These are phyloP conservation scores for Agrotis ipsilon DNA, from an alignment of 2,888 invertebrate genomes.

Conservation along the genomic window DNA sequence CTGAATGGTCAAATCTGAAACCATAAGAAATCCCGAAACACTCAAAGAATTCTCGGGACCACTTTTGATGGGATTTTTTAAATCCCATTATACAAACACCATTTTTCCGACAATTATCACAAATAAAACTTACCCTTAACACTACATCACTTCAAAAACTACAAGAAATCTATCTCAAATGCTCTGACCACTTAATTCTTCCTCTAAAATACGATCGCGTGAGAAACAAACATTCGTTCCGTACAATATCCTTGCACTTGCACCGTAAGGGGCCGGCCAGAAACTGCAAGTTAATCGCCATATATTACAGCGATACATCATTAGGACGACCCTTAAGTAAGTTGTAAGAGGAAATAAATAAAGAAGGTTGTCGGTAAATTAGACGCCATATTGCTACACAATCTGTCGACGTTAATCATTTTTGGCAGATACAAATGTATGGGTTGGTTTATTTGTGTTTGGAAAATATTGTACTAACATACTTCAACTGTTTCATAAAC, in stretches of 20 bases:
- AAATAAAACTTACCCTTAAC: background rate
- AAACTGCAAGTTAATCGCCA: conserved; percentile 87
- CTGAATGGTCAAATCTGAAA: no score
- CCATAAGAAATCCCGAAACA: no score
- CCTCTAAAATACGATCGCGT: conserved; percentile 83
- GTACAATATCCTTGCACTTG: conserved; percentile 77
- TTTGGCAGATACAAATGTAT: conserved; percentile 49
- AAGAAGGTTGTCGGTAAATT: conserved; percentile 67
- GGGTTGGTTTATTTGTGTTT: conserved; percentile 18
- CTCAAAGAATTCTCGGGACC: no score
- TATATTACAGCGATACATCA: conserved; percentile 83
- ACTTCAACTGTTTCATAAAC: background rate
- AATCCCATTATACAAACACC: background rate
- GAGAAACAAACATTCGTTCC: conserved; percentile 78
- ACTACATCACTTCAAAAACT: conserved; percentile 12
- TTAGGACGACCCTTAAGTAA: conserved; percentile 71
- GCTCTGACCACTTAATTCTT: conserved; percentile 78
- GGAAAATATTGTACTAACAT: background rate
- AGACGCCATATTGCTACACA: conserved; percentile 65
- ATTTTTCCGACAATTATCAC: background rate
- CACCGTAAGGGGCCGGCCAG: conserved; percentile 74
- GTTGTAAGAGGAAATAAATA: conserved; percentile 74
- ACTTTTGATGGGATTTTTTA: no score
- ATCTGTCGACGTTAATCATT: conserved; percentile 71
- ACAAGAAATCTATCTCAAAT: conserved; percentile 46